A percentile compares a stretch with the other conserved stretches of the same genome.
Conservation (phyloP, 2,888 invertebrate genomes). For the Epinotia bilunana region DNA sequence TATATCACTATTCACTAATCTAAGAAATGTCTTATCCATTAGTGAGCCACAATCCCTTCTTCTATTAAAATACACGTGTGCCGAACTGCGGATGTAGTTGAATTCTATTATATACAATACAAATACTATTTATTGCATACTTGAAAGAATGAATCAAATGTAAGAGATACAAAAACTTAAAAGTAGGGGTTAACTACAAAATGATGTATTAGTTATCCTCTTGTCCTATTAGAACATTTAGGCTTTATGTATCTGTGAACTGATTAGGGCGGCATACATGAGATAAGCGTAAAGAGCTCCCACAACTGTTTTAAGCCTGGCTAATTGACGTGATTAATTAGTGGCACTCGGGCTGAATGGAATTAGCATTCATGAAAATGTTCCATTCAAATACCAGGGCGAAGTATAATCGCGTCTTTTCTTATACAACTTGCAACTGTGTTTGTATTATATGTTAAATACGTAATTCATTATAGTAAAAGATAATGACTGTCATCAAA, state of each 20-base stretch:
- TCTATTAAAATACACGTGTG: background rate
- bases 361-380: constrained; percentile 23
- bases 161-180: too few relatives aligned
- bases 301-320: constrained; percentile 22
- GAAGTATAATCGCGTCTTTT: background rate
- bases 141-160: too few relatives aligned
- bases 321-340: constrained; percentile 35
- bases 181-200: too few relatives aligned
- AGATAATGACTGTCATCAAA: constrained; percentile 11
- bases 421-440: constrained; percentile 1
- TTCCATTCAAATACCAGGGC: constrained; percentile 3
- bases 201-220: background rate
- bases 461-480: background rate
- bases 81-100: background rate
- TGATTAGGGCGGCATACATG: constrained; percentile 17
- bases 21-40: too few relatives aligned
- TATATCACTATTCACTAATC: too few relatives aligned
- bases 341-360: constrained; percentile 19
- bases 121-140: too few relatives aligned
- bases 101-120: background rate
- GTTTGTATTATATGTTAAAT: background rate
- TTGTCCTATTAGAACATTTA: background rate
- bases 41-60: background rate
- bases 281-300: constrained; percentile 24
- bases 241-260: background rate